These are phyloP conservation scores for Ametastegia equiseti DNA, from an alignment of 2,888 invertebrate genomes.

Conservation along the genomic window DNA sequence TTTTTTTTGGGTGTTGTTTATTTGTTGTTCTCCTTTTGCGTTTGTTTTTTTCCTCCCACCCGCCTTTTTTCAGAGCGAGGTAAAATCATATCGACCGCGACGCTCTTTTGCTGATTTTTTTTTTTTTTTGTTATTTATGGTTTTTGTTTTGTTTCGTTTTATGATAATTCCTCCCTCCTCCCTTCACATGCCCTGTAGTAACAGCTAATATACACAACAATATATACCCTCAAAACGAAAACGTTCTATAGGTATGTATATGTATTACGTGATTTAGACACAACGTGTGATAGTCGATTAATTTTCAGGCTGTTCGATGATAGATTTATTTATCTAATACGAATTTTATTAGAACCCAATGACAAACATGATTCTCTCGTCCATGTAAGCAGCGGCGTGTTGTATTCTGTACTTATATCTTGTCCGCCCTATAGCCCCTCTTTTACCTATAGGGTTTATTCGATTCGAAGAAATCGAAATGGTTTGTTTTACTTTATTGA, in stretches of 20 bases:
- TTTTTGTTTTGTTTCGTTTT: too few relatives aligned
- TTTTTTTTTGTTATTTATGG: conserved; percentile 26
- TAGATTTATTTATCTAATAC: background rate
- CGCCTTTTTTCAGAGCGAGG: conserved; percentile 53
- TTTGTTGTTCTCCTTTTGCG: too few relatives aligned
- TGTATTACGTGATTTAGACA: too few relatives aligned
- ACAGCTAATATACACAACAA: too few relatives aligned
- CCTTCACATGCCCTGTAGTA: background rate
- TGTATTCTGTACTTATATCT: too few relatives aligned
- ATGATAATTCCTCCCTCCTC: too few relatives aligned
- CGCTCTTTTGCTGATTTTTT: conserved; percentile 35
- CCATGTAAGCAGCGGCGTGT: too few relatives aligned
- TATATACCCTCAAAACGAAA: too few relatives aligned
- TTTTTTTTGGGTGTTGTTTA: background rate
- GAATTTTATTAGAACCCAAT: background rate
- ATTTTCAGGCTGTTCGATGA: background rate
- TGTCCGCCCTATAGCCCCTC: background rate
- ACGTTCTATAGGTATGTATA: background rate
- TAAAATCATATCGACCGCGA: conserved; percentile 69
- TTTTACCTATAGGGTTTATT: background rate
- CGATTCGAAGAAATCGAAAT: too few relatives aligned
- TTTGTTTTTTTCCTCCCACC: too few relatives aligned
- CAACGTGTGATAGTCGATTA: background rate
- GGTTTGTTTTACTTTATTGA: too few relatives aligned
- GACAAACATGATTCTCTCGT: background rate